Evolutionary conservation across 2,113 vertebrate species (phyloP).

Genomic region (Agapornis roseicollis): DNA sequence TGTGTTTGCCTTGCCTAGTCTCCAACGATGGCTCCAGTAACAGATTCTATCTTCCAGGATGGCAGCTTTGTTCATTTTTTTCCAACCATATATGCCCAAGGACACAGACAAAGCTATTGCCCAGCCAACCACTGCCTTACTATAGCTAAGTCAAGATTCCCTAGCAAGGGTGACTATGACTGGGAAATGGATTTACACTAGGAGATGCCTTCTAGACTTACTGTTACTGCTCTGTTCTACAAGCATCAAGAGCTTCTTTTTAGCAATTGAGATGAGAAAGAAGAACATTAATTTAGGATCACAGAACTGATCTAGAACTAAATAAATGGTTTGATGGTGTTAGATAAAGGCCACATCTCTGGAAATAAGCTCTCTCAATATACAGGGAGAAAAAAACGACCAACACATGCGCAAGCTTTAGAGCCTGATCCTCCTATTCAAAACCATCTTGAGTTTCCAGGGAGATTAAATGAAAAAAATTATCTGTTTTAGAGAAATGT

Average conservation of each 20-base stretch:
- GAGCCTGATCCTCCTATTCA: background rate
- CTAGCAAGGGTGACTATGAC: background rate
- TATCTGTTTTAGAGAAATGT: background rate
- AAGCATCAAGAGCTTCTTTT: background rate
- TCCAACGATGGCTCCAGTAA: background rate
- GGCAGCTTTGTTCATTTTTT: background rate
- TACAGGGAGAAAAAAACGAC: background rate
- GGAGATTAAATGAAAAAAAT: background rate
- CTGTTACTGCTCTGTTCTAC: background rate
- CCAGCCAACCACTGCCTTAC: rapidly evolving
- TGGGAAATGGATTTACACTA: background rate
- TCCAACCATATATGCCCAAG: background rate
- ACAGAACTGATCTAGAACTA: background rate
- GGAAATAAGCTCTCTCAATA: background rate
- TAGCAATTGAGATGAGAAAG: background rate
- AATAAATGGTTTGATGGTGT: background rate
- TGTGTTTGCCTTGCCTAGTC: background rate
- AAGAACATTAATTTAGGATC: background rate
- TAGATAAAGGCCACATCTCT: background rate
- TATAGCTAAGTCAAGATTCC: background rate
- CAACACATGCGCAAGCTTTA: background rate
- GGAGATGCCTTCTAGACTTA: background rate
- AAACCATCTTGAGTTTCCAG: background rate
- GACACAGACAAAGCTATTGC: background rate
- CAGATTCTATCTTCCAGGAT: background rate